Evolutionary conservation across 1,140 invertebrate species (phyloP).

Genomic region (Pseudachorutes palmiensis): DNA sequence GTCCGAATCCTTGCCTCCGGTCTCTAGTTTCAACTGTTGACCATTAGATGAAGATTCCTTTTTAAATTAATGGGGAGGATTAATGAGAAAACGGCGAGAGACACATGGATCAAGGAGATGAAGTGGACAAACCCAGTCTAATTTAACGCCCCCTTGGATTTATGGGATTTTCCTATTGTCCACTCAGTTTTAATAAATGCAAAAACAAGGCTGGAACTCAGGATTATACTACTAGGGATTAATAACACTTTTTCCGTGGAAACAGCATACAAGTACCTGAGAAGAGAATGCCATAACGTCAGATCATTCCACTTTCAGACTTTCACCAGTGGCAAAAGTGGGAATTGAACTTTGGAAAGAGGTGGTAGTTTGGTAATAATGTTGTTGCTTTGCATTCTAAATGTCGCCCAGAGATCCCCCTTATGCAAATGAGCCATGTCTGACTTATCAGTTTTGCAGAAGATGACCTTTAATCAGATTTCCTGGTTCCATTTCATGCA

Average conservation of each 20-base stretch:
- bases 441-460: too few relatives aligned
- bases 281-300: too few relatives aligned
- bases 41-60: not conserved
- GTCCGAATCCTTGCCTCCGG: not conserved
- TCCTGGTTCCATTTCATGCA: slow-evolving; percentile 7
- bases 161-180: slow-evolving; percentile 4
- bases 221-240: too few relatives aligned
- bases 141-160: not conserved
- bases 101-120: not conserved
- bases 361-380: too few relatives aligned
- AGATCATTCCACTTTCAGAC: too few relatives aligned
- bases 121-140: not conserved
- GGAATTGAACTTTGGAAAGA: too few relatives aligned
- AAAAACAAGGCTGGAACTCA: not conserved
- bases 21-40: not conserved
- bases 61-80: slow-evolving; percentile 13
- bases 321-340: too few relatives aligned
- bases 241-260: too few relatives aligned
- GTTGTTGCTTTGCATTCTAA: too few relatives aligned
- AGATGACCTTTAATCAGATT: slow-evolving; percentile 6
- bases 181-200: not conserved
- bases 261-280: too few relatives aligned
- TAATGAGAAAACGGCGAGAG: slow-evolving; percentile 7
- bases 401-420: too few relatives aligned
- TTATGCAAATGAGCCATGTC: too few relatives aligned